Evolutionary conservation across 2,797 vertebrate genomes (phyloP), one percentile per base, ranked within the genome.

Genomic region (Myotis pilosus): DNA sequence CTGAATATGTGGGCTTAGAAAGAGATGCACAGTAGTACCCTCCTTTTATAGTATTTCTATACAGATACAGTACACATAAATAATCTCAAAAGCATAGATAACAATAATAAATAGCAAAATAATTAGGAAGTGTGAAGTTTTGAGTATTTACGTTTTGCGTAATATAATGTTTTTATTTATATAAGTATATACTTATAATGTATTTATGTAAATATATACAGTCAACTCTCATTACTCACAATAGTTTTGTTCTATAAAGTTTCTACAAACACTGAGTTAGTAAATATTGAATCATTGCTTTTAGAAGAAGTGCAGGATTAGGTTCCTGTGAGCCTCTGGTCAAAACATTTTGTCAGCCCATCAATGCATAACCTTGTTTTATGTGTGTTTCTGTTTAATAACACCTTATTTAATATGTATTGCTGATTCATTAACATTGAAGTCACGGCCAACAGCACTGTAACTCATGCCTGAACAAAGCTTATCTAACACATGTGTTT

Each of bases 341-440:
- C 23, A 88, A 92, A 95, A 81, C 25, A 76, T 90, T 83, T 90
- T 83, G 44, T 79, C 86, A 87, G 36, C 69, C 41, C 12, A 95
- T 80, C 74, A 76, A 84, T 79, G 78, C 22, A 87, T 71, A 57
- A 41, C 64, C 28, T 87, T 94, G 53, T 84, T 94, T 91, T 76
- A 84, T 68, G n/a, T 76, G 36, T 84, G 53, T 91, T 94, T 91
- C 47, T 87, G 84, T 92, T 95, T 89, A 94, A 95, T 95, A 62
- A 68, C 36, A 71, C 17, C 10, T 87, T 80, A 89, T 66, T 86
- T 92, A 85, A 64, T 86, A 80, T 53, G 57, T 51, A 62, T 60
- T 92, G 38, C 64, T 87, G 71, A 89, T 93, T 96, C 62, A 82
- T 87, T 91, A 96, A 41, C 66, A 68, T n/a, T 84, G 81, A 84